Conservation (phyloP, 2,113 vertebrate genomes). For the Nipponia nippon region DNA sequence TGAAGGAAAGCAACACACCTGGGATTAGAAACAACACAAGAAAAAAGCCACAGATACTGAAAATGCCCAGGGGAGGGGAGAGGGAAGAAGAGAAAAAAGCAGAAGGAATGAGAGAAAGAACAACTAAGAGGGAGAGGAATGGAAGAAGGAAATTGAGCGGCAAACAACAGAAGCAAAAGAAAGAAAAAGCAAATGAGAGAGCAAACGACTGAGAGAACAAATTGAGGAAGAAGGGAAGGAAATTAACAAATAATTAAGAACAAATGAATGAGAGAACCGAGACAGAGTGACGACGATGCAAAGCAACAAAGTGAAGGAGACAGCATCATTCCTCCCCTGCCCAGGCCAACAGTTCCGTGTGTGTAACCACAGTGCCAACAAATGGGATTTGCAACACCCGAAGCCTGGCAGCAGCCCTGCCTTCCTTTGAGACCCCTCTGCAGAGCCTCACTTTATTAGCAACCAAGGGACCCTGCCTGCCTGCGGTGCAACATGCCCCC, state of each 20-base stretch:
- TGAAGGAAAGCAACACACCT: neutral
- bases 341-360: neutral
- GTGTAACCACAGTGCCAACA: neutral
- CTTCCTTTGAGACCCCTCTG: neutral
- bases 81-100: neutral
- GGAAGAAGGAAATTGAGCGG: constrained; percentile 7
- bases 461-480: neutral
- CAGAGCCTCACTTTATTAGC: neutral
- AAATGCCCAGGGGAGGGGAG: neutral
- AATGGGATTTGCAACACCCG: neutral
- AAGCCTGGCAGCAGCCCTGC: neutral
- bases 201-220: constrained; percentile 38
- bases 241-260: constrained; percentile 64
- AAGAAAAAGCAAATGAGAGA: constrained; percentile 49
- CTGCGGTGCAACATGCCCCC: neutral
- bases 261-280: constrained; percentile 37
- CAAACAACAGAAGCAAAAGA: constrained; percentile 11
- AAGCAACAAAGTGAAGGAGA: constrained; percentile 13
- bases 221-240: constrained; percentile 56
- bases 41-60: neutral
- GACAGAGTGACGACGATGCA: neutral
- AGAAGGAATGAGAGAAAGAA: neutral
- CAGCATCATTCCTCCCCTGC: neutral
- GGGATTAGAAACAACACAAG: neutral
- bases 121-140: neutral